Conservation (phyloP, 2,888 invertebrate species). For the Dasypogon diadema region DNA sequence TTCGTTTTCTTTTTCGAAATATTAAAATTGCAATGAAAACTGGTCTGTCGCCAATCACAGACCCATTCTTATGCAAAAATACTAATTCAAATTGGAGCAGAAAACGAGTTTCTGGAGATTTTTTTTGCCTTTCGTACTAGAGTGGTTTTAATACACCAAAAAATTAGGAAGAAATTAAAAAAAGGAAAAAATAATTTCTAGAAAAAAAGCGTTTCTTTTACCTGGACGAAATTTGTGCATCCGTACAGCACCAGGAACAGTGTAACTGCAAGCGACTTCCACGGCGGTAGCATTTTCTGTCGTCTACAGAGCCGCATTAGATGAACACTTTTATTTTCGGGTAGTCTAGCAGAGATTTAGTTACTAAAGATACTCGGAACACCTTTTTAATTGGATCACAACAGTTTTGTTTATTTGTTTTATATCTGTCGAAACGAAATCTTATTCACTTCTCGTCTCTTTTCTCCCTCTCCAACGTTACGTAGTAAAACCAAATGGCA, state of each 20-base stretch:
- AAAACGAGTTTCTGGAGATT: background rate
- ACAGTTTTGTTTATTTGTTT: constrained; percentile 21
- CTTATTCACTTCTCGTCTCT: background rate
- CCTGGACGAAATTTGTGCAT: constrained; percentile 39
- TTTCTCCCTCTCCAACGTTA: constrained; percentile 19
- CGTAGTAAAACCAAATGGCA: constrained; percentile 35
- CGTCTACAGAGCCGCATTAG: constrained; percentile 35
- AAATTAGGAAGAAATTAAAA: too few relatives aligned
- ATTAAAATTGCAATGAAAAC: background rate
- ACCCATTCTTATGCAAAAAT: background rate
- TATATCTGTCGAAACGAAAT: constrained; percentile 12
- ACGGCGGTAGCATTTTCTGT: constrained; percentile 43
- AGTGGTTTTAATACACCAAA: too few relatives aligned
- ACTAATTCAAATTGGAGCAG: constrained; percentile 13
- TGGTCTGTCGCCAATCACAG: background rate
- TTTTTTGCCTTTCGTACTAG: too few relatives aligned
- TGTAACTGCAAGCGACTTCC: constrained; percentile 26
- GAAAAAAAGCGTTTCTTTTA: constrained; percentile 1
- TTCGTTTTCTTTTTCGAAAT: background rate
- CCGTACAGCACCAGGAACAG: constrained; percentile 39
- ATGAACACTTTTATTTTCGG: constrained; percentile 18
- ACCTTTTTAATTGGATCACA: constrained; percentile 1
- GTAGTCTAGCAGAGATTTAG: constrained; percentile 7
- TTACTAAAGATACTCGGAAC: background rate
- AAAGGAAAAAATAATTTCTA: background rate